These are phyloP conservation scores for Sclerurus mexicanus DNA, from an alignment of 2,113 vertebrate genomes.

Conservation along the genomic window DNA sequence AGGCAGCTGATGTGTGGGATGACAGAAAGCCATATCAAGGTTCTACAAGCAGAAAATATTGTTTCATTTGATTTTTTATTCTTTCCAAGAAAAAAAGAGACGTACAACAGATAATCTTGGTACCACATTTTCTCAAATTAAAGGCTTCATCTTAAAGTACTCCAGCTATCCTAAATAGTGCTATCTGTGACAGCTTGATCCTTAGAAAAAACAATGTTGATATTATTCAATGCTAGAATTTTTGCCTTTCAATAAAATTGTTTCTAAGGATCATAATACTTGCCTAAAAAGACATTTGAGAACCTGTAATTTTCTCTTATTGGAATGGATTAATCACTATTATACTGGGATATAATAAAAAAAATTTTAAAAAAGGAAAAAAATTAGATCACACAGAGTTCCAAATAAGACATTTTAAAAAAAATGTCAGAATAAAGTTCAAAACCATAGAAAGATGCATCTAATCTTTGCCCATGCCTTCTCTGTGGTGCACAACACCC, in stretches of 20 bases:
- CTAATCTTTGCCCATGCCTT: background rate
- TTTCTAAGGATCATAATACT: background rate
- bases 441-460: constrained; percentile 5
- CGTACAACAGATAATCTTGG: background rate
- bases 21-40: background rate
- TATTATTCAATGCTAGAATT: background rate
- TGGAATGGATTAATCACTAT: background rate
- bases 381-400: background rate
- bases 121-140: background rate
- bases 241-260: background rate
- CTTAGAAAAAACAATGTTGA: background rate
- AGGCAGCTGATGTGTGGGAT: background rate
- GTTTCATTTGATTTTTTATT: background rate
- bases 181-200: background rate
- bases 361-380: background rate
- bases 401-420: background rate
- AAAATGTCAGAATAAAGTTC: background rate
- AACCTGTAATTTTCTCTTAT: background rate
- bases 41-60: background rate
- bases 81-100: background rate
- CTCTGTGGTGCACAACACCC: background rate
- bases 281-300: background rate
- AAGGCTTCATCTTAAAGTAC: background rate
- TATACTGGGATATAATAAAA: background rate
- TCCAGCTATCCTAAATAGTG: background rate